Evolutionary conservation across 2,797 vertebrate genomes (phyloP).

Genomic region (Ispidina lecontei): DNA sequence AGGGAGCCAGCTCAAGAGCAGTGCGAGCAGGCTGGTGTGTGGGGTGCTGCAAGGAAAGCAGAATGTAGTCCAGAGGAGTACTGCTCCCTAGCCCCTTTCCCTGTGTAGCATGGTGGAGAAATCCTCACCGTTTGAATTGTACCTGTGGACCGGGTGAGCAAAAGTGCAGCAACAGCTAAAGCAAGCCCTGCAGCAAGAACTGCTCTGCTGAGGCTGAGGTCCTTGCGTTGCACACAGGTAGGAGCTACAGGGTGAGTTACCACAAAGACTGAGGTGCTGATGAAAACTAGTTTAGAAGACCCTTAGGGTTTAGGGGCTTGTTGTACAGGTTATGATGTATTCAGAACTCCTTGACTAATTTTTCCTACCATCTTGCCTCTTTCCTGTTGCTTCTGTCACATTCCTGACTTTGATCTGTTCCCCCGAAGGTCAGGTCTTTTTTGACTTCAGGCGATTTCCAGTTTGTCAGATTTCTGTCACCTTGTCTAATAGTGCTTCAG

Average conservation of each 20-base stretch:
- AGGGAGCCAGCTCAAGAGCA: neutral
- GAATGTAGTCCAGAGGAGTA: accelerated
- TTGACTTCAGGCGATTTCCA: neutral
- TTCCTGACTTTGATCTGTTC: neutral
- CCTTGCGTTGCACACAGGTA: accelerated
- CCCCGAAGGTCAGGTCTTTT: neutral
- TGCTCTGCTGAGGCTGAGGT: neutral
- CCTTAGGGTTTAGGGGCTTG: neutral
- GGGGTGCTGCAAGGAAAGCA: accelerated
- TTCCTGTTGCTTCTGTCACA: neutral
- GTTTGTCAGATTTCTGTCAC: neutral
- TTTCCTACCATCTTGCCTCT: neutral
- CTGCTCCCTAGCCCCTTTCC: neutral
- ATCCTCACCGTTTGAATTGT: accelerated
- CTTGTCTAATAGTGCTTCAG: neutral
- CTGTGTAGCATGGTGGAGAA: accelerated
- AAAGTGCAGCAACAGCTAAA: neutral
- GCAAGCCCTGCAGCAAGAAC: neutral
- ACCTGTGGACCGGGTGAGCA: neutral
- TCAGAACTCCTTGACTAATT: neutral
- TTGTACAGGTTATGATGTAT: neutral
- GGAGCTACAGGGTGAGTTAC: neutral
- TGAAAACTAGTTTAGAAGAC: neutral
- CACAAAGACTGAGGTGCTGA: neutral
- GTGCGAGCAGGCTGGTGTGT: accelerated